Percentiles rank a stretch among this genome's conserved stretches.
These are phyloP conservation scores for Etheostoma nigrum DNA, from an alignment of 2,797 vertebrate genomes.

Conservation along the genomic window DNA sequence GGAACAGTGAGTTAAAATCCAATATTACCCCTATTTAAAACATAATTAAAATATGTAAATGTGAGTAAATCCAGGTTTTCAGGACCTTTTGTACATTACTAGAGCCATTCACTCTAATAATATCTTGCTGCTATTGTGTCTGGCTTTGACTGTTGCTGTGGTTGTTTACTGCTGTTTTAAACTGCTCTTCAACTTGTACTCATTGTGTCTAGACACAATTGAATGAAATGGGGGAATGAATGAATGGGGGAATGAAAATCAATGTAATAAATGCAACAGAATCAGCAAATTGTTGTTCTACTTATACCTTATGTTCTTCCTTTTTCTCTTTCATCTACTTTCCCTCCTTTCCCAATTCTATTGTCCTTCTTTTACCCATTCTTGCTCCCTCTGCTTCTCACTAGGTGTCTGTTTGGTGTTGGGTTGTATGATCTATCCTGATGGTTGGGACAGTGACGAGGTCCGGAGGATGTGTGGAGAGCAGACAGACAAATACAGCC, in stretches of 20 bases:
- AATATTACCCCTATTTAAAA: constrained; percentile 39
- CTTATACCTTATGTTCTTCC: background rate
- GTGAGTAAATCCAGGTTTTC: constrained; percentile 14
- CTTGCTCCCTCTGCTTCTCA: background rate
- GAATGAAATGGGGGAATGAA: no score
- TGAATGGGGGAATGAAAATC: constrained; percentile 25
- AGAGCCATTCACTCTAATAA: background rate
- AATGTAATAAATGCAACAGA: no score
- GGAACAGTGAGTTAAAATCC: constrained; percentile 37
- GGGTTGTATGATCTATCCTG: constrained; percentile 96
- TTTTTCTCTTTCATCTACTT: background rate
- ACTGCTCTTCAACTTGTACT: constrained; percentile 7
- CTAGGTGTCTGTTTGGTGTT: constrained; percentile 94
- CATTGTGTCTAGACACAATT: constrained; percentile 24
- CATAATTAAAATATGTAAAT: constrained; percentile 19
- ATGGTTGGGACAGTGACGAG: constrained; percentile 96
- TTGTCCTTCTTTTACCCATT: background rate
- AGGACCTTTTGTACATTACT: constrained; percentile 12
- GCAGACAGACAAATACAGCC: constrained; percentile 92
- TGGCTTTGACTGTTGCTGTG: constrained; percentile 10
- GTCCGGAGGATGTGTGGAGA: constrained; percentile 94
- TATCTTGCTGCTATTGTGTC: constrained; percentile 25
- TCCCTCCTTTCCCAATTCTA: background rate
- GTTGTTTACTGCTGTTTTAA: constrained; percentile 45
- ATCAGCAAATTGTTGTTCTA: constrained; percentile 1